Evolutionary conservation across 2,113 vertebrate species (phyloP).

Genomic region (Neotragus pygmaeus): DNA sequence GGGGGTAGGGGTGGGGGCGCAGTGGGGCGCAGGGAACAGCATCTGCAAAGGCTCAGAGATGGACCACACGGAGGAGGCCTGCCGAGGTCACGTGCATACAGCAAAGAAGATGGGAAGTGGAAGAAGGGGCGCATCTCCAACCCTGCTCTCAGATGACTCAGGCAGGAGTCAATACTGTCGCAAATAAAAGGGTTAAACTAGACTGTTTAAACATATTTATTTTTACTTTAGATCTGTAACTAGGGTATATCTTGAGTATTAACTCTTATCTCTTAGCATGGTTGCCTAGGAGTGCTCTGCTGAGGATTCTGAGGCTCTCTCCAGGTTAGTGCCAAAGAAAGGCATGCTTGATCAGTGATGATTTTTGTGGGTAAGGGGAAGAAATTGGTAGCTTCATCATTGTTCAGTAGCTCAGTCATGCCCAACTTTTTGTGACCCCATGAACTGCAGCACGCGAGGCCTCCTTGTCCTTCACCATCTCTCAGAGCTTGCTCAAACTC

Average conservation of each 20-base stretch:
- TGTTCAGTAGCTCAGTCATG: not conserved
- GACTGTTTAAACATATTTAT: not conserved
- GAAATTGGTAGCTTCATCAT: not conserved
- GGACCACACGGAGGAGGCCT: rapidly evolving
- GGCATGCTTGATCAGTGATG: not conserved
- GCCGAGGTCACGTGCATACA: not conserved
- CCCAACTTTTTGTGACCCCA: not conserved
- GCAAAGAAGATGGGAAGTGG: rapidly evolving
- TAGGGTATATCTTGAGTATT: not conserved
- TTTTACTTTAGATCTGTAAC: too few species aligned
- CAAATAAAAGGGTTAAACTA: not conserved
- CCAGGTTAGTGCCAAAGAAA: not conserved
- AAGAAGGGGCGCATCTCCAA: not conserved
- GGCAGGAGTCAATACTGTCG: not conserved
- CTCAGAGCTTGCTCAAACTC: not conserved
- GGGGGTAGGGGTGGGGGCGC: too few species aligned
- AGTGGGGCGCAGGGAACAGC: not conserved
- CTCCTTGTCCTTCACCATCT: not conserved
- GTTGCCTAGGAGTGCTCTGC: not conserved
- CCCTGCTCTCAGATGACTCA: not conserved
- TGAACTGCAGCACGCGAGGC: not conserved
- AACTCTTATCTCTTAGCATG: not conserved
- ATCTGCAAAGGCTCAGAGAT: not conserved
- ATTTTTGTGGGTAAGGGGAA: not conserved
- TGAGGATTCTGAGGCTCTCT: not conserved